Base-by-base conservation (phyloP, 2,113 vertebrate genomes). In the Hystrix brachyura region DNA sequence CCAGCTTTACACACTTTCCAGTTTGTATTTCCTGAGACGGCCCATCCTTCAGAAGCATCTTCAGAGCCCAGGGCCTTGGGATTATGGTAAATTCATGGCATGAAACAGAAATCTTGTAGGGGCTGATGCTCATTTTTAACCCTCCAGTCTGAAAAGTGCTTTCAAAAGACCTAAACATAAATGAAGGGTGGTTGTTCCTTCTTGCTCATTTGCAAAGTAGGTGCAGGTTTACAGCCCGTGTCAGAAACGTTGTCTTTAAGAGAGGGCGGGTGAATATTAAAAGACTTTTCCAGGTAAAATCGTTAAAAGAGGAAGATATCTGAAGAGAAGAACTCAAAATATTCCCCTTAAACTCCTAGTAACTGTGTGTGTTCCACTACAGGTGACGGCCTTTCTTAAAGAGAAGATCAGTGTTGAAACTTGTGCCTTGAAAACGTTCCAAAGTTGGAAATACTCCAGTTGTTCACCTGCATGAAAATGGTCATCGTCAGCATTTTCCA, bases 371-470 rank as follows among this genome's bases (percentile, higher is more conserved):
- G 10, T 96, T 13, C 14, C 72, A 1, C 32, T 80, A 51, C 55
- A 97, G 97, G 72, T 18, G 57, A 80, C 8, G 67, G 9, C 27
- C 27, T 76, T 83, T 27, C 55, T 23, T 43, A 27, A 3, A 69
- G 60, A 92, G 76, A 94, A 91, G 67, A 80, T 59, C 53, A 57
- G 0, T 19, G 64, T 94, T 76, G 84, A 97, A 48, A 80, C 43
- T 48, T 82, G 57, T 48, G 51, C 34, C 62, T 80, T 9, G 34
- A 55, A 3, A 46, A 1, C 12, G 59, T 82, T 25, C 59, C 8
- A 17, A 62, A 79, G 32, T 8, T 1, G 5, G 6, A 21, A 62
- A 14, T 13, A 14, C 3, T 81, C 18, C 69, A 27, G 0, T 1
- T 14, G 43, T 57, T 90, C 53, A 29, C 38, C 27, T 91, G 57